Percentiles rank a stretch among this genome's conserved stretches.
phyloP scores from a whole-genome alignment of 2,888 invertebrate species.

The Ephialtes manifestator region DNA sequence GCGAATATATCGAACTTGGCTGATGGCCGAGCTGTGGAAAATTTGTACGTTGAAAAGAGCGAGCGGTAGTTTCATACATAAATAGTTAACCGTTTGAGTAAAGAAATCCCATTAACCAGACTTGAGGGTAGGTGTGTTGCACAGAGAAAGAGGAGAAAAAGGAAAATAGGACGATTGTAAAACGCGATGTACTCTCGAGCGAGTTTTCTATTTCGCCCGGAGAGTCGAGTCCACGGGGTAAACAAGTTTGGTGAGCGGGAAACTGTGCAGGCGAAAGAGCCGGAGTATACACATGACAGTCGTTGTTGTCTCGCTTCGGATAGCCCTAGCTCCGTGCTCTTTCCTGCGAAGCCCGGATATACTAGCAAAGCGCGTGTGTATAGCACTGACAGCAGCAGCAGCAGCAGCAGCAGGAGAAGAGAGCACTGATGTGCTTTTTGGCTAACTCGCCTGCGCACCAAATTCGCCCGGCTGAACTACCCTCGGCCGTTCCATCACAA shows the following conservation, averaged over 20 bases:
- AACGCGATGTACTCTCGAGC: slow-evolving; percentile 52
- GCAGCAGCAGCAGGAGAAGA: slow-evolving; percentile 32
- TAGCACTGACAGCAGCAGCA: slow-evolving; percentile 34
- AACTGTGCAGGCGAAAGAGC: slow-evolving; percentile 35
- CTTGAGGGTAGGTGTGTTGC: slow-evolving; percentile 38
- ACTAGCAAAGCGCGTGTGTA: slow-evolving; percentile 16
- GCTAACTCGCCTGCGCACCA: slow-evolving; percentile 22
- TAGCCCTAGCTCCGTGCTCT: slow-evolving; percentile 48
- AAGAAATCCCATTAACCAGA: slow-evolving; percentile 32
- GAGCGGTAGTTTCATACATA: slow-evolving; percentile 28
- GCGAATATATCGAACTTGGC: neutral
- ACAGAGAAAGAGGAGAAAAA: slow-evolving; percentile 1
- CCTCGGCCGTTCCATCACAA: slow-evolving; percentile 1
- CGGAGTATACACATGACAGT: slow-evolving; percentile 43
- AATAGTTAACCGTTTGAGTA: slow-evolving; percentile 45
- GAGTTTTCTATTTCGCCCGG: slow-evolving; percentile 59
- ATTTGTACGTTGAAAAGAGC: neutral
- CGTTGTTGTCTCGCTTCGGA: slow-evolving; percentile 45
- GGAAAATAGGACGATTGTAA: slow-evolving; percentile 48
- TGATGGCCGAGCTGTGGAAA: neutral
- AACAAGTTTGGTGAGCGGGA: slow-evolving; percentile 60
- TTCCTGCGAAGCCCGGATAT: slow-evolving; percentile 22
- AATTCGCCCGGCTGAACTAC: slow-evolving; percentile 36
- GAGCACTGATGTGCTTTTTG: slow-evolving; percentile 42
- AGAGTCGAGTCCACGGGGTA: slow-evolving; percentile 42